phyloP scores from a whole-genome alignment of 92 coral and sea anemone species.

The Heteractis magnifica region DNA sequence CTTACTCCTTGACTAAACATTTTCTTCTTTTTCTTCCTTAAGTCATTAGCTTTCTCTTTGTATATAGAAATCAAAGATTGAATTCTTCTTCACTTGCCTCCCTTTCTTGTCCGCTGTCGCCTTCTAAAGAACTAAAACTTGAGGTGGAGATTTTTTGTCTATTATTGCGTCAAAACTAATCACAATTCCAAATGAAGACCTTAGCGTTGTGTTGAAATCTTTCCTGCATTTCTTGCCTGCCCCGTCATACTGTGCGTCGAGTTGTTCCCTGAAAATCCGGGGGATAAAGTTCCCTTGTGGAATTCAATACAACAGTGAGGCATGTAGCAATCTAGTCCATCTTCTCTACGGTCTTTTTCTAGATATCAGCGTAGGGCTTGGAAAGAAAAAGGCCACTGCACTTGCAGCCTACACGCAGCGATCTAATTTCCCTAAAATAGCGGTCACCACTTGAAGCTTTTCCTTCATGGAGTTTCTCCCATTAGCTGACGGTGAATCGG shows the following conservation, averaged over 20 bases:
- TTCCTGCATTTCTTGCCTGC: not conserved
- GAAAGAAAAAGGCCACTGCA: not conserved
- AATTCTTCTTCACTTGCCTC: not conserved
- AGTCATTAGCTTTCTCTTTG: not conserved
- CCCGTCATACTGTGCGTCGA: not conserved
- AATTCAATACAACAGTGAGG: too few species aligned
- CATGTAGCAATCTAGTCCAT: not conserved
- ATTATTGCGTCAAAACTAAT: not conserved
- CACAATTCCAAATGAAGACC: not conserved
- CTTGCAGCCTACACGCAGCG: not conserved
- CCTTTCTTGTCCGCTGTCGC: not conserved
- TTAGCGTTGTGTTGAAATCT: not conserved
- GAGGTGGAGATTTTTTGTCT: not conserved
- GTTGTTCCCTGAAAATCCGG: too few species aligned
- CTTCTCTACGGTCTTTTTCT: not conserved
- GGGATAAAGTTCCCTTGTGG: too few species aligned
- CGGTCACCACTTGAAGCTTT: not conserved
- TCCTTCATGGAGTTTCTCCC: not conserved
- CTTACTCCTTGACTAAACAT: not conserved
- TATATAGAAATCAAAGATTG: not conserved
- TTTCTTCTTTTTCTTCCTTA: not conserved
- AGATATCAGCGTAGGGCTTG: not conserved
- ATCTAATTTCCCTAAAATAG: not conserved
- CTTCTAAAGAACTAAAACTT: not conserved
- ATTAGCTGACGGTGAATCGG: not conserved